Base-by-base conservation (phyloP, 2,888 invertebrate genomes). In the Apamea epomidion region DNA sequence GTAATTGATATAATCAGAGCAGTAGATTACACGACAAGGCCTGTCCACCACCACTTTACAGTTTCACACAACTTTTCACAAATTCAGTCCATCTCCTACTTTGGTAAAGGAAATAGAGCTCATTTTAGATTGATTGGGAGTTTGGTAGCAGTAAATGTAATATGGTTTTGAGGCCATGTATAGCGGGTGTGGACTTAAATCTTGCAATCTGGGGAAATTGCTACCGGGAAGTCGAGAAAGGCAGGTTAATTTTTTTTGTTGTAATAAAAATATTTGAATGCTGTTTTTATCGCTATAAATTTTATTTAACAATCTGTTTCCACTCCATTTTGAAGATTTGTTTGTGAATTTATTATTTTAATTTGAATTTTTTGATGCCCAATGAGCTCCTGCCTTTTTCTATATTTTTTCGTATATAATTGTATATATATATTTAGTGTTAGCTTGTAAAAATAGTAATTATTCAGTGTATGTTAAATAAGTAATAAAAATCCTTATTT, bases 1-100 rank as follows among this genome's bases (percentile, higher is more conserved):
- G 87, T 93, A 93, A 94, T 94, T 94, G 93, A 93, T 93, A 93
- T 93, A 93, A 95, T 94, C 93, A 90, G 91, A 92, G 81, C 90
- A 89, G 88, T 90, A 90, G 91, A 92, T 91, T 91, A 92, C 92
- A 91, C 88, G 91, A 91, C 91, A 91, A 91, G 90, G 82, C 81
- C 87, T 89, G 82, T 60, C 79, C 76, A 81, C 75, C 45, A 84
- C 88, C 80, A 86, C 37, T n/a, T 76, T 90, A 80, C 45, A 64
- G 62, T 85, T 77, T 74, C 80, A 76, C 32, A 29, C 16, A 67
- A 18, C 62, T 69, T 74, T 82, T 74, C 18, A 64, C 25, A 68
- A 65, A 14, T 51, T 48, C 32, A 2, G 14, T 54, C n/a, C 68
- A 71, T 58, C 7, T 42, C 7, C 6, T 51, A 42, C 76, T 80